phyloP scores from a whole-genome alignment of 2,888 invertebrate species.

The Apoda limacodes region DNA sequence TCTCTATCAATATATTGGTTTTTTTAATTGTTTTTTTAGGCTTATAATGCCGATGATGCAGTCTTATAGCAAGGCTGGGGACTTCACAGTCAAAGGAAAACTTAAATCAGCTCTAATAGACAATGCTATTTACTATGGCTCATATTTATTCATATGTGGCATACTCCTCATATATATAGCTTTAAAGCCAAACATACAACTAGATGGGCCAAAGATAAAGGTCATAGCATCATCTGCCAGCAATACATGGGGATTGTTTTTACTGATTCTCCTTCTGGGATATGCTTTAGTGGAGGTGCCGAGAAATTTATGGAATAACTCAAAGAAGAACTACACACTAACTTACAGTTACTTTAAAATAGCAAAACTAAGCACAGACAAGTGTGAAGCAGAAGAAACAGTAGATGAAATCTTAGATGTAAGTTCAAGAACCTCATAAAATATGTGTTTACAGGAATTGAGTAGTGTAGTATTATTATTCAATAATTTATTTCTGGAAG shows the following conservation, averaged over 20 bases:
- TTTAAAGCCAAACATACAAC: conserved; percentile 85
- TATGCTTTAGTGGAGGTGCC: conserved; percentile 98
- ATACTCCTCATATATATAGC: conserved; percentile 95
- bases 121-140: conserved; percentile 98
- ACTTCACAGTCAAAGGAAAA: conserved; percentile 95
- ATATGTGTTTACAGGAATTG: no score
- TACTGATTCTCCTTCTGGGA: conserved; percentile 89
- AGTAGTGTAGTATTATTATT: no score
- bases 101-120: conserved; percentile 94
- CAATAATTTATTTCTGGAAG: no score
- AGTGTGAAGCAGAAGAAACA: conserved; percentile 96
- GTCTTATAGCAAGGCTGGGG: conserved; percentile 97
- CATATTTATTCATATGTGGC: conserved; percentile 94
- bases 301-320: conserved; percentile 90
- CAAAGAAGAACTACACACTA: conserved; percentile 86
- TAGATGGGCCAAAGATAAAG: conserved; percentile 94
- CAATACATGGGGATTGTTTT: conserved; percentile 98
- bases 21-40: conserved; percentile 64
- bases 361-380: conserved; percentile 93
- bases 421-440: no score
- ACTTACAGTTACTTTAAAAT: conserved; percentile 93
- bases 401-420: conserved; percentile 96
- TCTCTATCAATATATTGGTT: not conserved
- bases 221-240: conserved; percentile 98
- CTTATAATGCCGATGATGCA: conserved; percentile 98